A percentile compares a stretch with the other conserved stretches of the same genome.
phyloP scores from a whole-genome alignment of 35 echinoderm and acorn worm species.

The Heliocidaris tuberculata region DNA sequence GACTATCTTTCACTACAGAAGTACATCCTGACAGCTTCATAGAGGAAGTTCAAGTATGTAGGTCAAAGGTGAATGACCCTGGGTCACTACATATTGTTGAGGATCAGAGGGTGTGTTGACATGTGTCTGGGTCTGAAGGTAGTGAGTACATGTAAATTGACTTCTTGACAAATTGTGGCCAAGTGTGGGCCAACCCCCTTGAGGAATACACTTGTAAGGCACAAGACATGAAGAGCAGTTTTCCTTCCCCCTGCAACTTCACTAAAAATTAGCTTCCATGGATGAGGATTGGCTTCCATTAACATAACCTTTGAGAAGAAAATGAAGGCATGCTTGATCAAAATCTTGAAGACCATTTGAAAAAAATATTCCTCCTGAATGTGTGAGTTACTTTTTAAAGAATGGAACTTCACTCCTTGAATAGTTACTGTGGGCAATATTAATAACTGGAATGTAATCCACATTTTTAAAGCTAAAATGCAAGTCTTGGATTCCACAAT shows the following conservation, averaged over 20 bases:
- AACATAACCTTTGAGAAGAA: not conserved
- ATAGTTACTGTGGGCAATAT: too few relatives aligned
- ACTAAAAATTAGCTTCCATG: not conserved
- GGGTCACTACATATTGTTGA: slow-evolving; percentile 11
- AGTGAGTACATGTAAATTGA: not conserved
- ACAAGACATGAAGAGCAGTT: not conserved
- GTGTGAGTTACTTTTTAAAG: too few relatives aligned
- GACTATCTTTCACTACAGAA: not conserved
- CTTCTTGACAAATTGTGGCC: slow-evolving; percentile 9
- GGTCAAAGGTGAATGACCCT: slow-evolving; percentile 27
- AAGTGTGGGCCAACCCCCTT: not conserved
- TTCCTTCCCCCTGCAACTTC: not conserved
- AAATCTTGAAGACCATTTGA: too few relatives aligned
- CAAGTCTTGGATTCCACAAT: too few relatives aligned
- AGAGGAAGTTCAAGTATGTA: not conserved
- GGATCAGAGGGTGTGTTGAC: slow-evolving; percentile 29
- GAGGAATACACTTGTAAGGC: not conserved
- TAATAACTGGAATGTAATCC: too few relatives aligned
- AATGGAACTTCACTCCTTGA: too few relatives aligned
- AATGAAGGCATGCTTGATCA: not conserved
- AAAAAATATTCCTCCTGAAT: too few relatives aligned
- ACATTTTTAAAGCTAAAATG: too few relatives aligned
- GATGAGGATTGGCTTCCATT: too few relatives aligned
- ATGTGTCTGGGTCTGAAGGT: not conserved
- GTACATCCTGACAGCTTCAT: slow-evolving; percentile 7